phyloP scores from a whole-genome alignment of 2,113 vertebrate species.

The Siphamia tubifer region DNA sequence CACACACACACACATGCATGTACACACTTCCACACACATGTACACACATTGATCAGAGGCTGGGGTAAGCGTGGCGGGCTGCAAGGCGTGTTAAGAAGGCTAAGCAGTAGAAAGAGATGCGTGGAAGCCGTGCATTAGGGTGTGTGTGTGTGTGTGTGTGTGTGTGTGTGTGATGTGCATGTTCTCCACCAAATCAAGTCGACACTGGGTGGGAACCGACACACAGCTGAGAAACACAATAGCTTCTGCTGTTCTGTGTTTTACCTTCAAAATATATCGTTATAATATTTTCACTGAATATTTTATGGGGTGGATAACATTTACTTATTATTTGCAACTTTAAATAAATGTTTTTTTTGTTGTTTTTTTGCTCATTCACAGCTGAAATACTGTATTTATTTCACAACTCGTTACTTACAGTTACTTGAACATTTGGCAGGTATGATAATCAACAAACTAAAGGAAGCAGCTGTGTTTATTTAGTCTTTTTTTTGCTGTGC shows the following conservation, averaged over 20 bases:
- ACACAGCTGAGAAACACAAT: slow-evolving; percentile 26
- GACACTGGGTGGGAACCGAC: slow-evolving; percentile 1
- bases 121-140: slow-evolving; percentile 33
- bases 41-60: slow-evolving; percentile 73
- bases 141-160: slow-evolving; percentile 21
- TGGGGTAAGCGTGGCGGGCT: slow-evolving; percentile 68
- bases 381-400: no score
- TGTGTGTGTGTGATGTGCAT: background rate
- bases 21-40: slow-evolving; percentile 3
- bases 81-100: slow-evolving; percentile 68
- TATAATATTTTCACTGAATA: no score
- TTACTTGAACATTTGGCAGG: no score
- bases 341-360: no score
- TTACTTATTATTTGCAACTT: background rate
- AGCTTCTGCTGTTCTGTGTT: background rate
- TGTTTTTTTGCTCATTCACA: no score
- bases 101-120: slow-evolving; percentile 58
- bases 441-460: no score
- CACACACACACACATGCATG: no score
- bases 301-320: background rate
- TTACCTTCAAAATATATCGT: slow-evolving; percentile 5
- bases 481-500: background rate
- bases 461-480: background rate
- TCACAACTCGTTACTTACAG: no score
- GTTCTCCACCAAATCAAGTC: slow-evolving; percentile 13